Evolutionary conservation across 1,140 invertebrate genomes (phyloP), one percentile per base, ranked within the genome.

Genomic region (Palaemon carinicauda): DNA sequence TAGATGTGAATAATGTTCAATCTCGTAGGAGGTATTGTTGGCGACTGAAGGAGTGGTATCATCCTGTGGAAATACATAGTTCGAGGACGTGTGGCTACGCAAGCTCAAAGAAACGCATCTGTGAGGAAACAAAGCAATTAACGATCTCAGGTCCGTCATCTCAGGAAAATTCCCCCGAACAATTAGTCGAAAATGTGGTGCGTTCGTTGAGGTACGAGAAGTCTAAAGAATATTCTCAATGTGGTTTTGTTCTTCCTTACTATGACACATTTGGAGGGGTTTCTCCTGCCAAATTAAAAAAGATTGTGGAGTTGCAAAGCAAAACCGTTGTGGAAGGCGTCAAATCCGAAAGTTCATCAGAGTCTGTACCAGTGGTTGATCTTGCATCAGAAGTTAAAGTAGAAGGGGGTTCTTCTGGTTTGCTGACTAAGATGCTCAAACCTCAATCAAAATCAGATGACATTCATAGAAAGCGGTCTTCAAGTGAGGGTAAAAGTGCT

Each of bases 41-140:
- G 87, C 84, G 79, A 69, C 60, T 88, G 31, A 88, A 88, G 56
- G 60, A 88, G 24, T 88, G 87, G 87, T 75, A 52, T 50, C 87
- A 88, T 27, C 15, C 56, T 4, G 27, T 29, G 4, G 15, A 51
- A n/a, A 27, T 7, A 17, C 71, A 75, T 52, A 60, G 51, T 73
- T 75, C 87, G 17, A 73, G 87, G 24, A 88, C 87, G n/a, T 71
- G 75, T 81, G 87, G 87, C 2, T 85, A 88, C 53, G 31, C 69
- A 24, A 84, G 74, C 52, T 53, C 69, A 31, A 84, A 80, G 52
- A 73, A 80, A 24, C 50, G 60, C 14, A 60, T 75, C 10, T 24
- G 51, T 5, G 71, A 78, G 51, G 85, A 87, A 77, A 81, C 80
- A 10, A 87, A 87, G 41, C 19, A 87, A 21, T n/a, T 87, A 27